phyloP scores from a whole-genome alignment of 2,113 vertebrate species.

The Dromiciops gliroides region DNA sequence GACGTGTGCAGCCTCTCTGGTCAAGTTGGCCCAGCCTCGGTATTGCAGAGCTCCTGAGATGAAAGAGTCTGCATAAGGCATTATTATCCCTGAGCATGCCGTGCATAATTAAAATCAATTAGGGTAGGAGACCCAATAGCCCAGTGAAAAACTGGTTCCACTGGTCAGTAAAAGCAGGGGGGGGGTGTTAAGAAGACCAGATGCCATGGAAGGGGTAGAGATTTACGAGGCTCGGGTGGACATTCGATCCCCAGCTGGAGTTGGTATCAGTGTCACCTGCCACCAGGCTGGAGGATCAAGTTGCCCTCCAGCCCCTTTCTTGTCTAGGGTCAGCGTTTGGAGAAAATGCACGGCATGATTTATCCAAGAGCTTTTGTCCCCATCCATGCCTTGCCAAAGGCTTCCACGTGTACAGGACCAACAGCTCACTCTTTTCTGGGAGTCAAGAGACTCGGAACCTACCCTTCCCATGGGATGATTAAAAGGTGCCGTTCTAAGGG shows the following conservation, averaged over 20 bases:
- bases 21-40: not conserved
- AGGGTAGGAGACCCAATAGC: not conserved
- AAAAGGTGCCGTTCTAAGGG: not conserved
- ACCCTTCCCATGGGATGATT: not conserved
- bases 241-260: not conserved
- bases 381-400: not conserved
- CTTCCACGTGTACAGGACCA: not conserved
- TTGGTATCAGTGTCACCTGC: not conserved
- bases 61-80: not conserved
- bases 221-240: not conserved
- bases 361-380: not conserved
- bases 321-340: not conserved
- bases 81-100: conserved; percentile 28
- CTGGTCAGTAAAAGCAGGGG: conserved; percentile 43
- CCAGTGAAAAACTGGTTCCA: conserved; percentile 47
- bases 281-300: not conserved
- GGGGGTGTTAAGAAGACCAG: not conserved
- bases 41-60: conserved; percentile 6
- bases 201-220: not conserved
- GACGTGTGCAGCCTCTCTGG: not conserved
- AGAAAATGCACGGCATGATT: not conserved
- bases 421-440: not conserved
- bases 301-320: not conserved
- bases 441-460: not conserved
- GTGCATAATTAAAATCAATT: conserved; percentile 37